Evolutionary conservation across 2,113 vertebrate genomes (phyloP).

Genomic region (Gopherus flavomarginatus): DNA sequence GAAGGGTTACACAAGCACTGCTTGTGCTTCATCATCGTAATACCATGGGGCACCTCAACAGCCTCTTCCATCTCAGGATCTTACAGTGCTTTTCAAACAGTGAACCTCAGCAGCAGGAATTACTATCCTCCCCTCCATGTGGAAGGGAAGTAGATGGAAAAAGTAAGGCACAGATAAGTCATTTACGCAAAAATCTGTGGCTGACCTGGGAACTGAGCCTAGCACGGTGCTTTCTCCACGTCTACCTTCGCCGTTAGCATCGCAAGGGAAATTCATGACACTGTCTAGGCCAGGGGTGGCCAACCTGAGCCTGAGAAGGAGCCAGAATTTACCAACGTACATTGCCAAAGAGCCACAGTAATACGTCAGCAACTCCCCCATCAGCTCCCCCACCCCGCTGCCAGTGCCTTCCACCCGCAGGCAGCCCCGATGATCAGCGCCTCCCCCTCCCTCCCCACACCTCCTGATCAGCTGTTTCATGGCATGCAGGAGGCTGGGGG

Average conservation of each 20-base stretch:
- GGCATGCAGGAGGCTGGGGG: no score
- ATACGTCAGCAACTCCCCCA: no score
- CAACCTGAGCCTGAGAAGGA: no score
- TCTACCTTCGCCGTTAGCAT: neutral
- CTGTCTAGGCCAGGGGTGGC: neutral
- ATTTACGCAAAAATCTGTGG: neutral
- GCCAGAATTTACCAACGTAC: no score
- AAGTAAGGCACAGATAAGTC: neutral
- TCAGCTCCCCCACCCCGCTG: no score
- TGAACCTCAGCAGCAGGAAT: neutral
- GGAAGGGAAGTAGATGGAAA: neutral
- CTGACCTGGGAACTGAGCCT: neutral
- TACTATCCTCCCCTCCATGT: neutral
- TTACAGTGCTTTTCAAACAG: neutral
- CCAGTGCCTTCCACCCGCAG: no score
- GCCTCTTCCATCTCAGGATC: neutral
- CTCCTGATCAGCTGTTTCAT: no score
- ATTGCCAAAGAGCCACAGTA: no score
- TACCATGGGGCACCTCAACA: accelerated
- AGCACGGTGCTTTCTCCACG: neutral
- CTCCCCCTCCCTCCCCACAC: no score
- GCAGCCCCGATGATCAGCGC: no score
- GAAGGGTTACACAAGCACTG: accelerated
- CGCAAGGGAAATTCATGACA: neutral
- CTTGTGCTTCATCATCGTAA: accelerated